These are phyloP conservation scores for Gobiocypris rarus DNA, from an alignment of 2,113 vertebrate species.

Conservation along the genomic window DNA sequence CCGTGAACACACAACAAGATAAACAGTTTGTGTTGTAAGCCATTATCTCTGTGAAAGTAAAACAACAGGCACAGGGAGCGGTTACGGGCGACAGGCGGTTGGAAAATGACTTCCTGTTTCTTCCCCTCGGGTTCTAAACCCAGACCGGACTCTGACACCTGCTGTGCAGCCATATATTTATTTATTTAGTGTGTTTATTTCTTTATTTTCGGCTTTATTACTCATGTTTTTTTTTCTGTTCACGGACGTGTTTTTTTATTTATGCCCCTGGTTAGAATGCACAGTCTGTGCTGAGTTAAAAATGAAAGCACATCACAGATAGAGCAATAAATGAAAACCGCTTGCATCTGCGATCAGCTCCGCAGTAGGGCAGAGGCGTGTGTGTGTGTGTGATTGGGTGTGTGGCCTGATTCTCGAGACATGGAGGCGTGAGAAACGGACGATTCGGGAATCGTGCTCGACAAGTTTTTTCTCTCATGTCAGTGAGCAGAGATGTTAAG, in stretches of 20 bases:
- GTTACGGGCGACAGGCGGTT: slow-evolving; percentile 37
- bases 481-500: slow-evolving; percentile 15
- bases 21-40: slow-evolving; percentile 57
- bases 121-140: slow-evolving; percentile 46
- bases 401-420: slow-evolving; percentile 37
- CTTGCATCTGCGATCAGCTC: slow-evolving; percentile 53
- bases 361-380: slow-evolving; percentile 24
- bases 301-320: slow-evolving; percentile 56
- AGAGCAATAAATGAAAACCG: slow-evolving; percentile 60
- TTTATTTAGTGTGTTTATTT: slow-evolving; percentile 46
- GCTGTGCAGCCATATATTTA: slow-evolving; percentile 23
- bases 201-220: slow-evolving; percentile 50
- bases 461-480: slow-evolving; percentile 10
- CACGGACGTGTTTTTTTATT: slow-evolving; percentile 46
- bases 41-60: slow-evolving; percentile 56
- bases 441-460: slow-evolving; percentile 22
- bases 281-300: slow-evolving; percentile 56
- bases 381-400: slow-evolving; percentile 32
- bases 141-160: slow-evolving; percentile 54
- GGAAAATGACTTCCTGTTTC: slow-evolving; percentile 49
- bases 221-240: slow-evolving; percentile 40
- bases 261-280: slow-evolving; percentile 57
- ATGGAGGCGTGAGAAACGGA: slow-evolving; percentile 20
- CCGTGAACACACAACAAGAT: slow-evolving; percentile 52
- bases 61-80: slow-evolving; percentile 37